phyloP scores from a whole-genome alignment of 1,140 invertebrate species.

The Hestina assimilis region DNA sequence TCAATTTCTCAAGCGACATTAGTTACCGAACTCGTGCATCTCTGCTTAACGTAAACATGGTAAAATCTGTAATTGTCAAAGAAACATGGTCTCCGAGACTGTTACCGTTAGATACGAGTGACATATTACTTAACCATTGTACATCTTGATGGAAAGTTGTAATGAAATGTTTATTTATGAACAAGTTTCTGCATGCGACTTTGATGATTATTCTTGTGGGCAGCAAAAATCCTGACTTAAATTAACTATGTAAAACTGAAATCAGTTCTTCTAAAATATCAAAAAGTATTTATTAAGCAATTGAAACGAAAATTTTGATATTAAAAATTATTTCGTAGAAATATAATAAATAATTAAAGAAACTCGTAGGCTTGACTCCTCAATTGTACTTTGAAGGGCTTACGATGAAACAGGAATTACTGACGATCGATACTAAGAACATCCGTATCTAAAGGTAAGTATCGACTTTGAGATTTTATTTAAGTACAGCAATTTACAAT shows the following conservation, averaged over 20 bases:
- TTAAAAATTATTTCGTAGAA: neutral
- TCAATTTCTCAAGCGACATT: conserved; percentile 32
- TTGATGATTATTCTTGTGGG: no score
- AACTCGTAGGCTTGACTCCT: conserved; percentile 36
- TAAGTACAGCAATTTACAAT: neutral
- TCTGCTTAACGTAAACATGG: conserved; percentile 19
- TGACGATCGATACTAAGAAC: conserved; percentile 26
- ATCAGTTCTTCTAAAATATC: no score
- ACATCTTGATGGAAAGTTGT: no score
- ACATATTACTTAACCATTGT: neutral
- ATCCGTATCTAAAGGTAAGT: conserved; percentile 38
- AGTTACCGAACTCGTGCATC: conserved; percentile 31
- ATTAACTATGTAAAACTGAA: no score
- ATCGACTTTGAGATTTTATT: conserved; percentile 23
- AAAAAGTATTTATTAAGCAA: neutral
- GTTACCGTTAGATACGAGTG: conserved; percentile 6
- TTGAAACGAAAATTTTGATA: neutral
- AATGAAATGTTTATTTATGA: no score
- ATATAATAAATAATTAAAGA: conserved; percentile 37
- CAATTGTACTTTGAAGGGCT: conserved; percentile 47
- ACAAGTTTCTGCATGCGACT: no score
- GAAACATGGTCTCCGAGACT: conserved; percentile 4
- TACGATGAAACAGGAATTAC: conserved; percentile 44
- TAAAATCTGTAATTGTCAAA: conserved; percentile 25
- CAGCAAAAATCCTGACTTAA: no score